Percentiles rank a stretch among this genome's conserved stretches.
phyloP scores from a whole-genome alignment of 2,113 vertebrate species.

The Meles meles region DNA sequence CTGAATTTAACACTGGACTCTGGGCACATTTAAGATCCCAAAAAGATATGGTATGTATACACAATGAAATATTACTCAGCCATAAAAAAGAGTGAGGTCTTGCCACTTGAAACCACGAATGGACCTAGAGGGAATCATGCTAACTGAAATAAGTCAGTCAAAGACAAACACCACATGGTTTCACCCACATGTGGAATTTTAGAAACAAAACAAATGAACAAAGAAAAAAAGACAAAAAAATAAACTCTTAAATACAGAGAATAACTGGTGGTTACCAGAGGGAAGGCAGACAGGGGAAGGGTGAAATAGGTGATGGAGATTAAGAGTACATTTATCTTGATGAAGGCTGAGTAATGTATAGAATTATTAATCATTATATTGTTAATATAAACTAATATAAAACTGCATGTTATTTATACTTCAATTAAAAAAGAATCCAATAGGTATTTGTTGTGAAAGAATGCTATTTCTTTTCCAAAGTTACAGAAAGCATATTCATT shows the following conservation, averaged over 20 bases:
- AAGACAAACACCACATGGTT: neutral
- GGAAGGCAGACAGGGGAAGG: neutral
- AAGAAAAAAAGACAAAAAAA: neutral
- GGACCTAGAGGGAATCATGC: neutral
- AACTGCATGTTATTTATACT: neutral
- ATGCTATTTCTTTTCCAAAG: neutral
- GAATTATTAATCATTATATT: neutral
- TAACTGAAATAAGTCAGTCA: neutral
- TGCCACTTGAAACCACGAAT: neutral
- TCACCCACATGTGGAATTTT: neutral
- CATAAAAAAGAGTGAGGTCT: neutral
- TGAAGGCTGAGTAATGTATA: neutral
- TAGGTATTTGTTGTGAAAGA: neutral
- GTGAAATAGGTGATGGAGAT: neutral
- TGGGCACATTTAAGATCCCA: neutral
- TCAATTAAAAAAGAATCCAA: neutral
- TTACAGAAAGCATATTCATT: conserved; percentile 10
- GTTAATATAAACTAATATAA: neutral
- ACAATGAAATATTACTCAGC: neutral
- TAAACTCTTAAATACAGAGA: neutral
- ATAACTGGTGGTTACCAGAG: neutral
- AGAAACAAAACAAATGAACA: neutral
- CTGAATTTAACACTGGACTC: neutral
- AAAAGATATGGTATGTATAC: neutral
- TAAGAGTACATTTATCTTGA: neutral